Conservation (phyloP, 2,888 invertebrate genomes). For the Melolontha melolontha region DNA sequence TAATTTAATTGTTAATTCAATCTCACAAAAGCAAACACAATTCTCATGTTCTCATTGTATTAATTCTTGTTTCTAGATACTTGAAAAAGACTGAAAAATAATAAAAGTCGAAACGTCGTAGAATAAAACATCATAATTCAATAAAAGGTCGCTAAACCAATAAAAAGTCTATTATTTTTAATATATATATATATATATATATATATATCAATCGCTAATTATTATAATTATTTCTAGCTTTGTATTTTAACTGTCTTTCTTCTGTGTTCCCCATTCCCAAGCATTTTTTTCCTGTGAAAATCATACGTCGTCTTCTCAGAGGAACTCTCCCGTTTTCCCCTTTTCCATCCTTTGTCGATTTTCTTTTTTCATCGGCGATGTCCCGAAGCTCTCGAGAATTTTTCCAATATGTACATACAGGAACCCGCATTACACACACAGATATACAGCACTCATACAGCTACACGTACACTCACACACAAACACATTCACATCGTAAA, state of each 20-base stretch:
- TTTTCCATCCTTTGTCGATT: slow-evolving; percentile 1
- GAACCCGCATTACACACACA: slow-evolving; percentile 23
- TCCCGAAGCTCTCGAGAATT: slow-evolving; percentile 26
- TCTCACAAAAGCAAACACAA: no score
- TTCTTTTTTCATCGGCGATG: slow-evolving; percentile 29
- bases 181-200: no score
- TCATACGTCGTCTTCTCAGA: slow-evolving; percentile 21
- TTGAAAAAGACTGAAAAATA: no score
- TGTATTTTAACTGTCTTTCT: background rate
- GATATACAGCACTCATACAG: background rate
- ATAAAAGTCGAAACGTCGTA: no score
- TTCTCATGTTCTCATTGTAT: no score
- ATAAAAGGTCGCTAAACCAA: no score
- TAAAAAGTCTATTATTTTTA: no score
- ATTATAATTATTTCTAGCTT: no score
- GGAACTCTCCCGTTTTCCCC: slow-evolving; percentile 18
- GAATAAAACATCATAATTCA: no score
- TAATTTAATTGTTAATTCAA: no score
- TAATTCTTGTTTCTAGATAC: no score
- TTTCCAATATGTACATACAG: slow-evolving; percentile 21
- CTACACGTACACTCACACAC: slow-evolving; percentile 17
- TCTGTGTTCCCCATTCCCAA: background rate
- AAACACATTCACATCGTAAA: slow-evolving; percentile 37
- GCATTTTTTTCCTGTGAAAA: slow-evolving; percentile 14
- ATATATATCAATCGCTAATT: no score